A percentile compares a stretch with the other conserved stretches of the same genome.
phyloP scores from a whole-genome alignment of 2,888 invertebrate species.

The Drosophila mimica region DNA sequence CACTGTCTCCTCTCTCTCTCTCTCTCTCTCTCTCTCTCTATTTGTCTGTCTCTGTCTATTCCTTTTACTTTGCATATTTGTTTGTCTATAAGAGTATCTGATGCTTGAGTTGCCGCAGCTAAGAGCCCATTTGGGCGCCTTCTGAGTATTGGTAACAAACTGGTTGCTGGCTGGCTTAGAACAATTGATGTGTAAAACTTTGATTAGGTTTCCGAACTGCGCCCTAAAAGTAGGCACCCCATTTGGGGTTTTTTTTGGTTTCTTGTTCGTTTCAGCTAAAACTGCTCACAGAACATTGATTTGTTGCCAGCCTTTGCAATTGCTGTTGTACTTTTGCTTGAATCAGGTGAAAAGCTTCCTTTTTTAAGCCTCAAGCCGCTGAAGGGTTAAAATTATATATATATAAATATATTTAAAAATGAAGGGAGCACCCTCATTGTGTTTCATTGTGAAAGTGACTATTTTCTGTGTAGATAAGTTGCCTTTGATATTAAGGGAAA shows the following conservation, averaged over 20 bases:
- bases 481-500: background rate
- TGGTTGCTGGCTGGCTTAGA: constrained; percentile 39
- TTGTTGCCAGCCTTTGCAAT: background rate
- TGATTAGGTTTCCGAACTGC: constrained; percentile 67
- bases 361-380: background rate
- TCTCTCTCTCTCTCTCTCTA: background rate
- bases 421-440: background rate
- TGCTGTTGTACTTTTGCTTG: background rate
- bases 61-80: constrained; percentile 4
- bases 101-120: constrained; percentile 16
- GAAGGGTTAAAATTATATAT: constrained; percentile 6
- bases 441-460: background rate
- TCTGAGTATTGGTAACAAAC: constrained; percentile 24
- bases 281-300: constrained; percentile 36
- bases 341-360: constrained; percentile 18
- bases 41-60: background rate
- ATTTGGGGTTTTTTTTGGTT: constrained; percentile 10
- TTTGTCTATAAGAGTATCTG: constrained; percentile 13
- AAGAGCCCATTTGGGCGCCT: constrained; percentile 25
- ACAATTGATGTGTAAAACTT: constrained; percentile 75
- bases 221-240: constrained; percentile 37
- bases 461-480: background rate
- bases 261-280: too few species aligned
- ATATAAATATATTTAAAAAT: constrained; percentile 4
- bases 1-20: background rate